Conservation (phyloP, 2,113 vertebrate genomes). For the Gallinago jamesoni region DNA sequence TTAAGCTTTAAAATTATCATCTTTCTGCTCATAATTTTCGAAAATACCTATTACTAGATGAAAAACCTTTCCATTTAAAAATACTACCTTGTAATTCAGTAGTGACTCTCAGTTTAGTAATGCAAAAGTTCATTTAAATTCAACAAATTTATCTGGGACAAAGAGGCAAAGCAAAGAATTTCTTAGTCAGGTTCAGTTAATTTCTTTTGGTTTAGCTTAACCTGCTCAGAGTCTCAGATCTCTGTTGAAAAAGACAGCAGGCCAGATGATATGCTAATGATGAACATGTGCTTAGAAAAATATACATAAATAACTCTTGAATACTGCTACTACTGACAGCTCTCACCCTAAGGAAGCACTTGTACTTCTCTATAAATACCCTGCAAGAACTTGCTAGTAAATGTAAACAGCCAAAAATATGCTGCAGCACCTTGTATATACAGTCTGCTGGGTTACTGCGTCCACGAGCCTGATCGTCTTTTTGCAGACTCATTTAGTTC, state of each 20-base stretch:
- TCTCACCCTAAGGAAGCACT: background rate
- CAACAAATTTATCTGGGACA: background rate
- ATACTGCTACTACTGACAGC: background rate
- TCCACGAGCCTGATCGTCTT: background rate
- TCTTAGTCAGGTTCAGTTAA: background rate
- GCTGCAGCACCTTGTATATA: background rate
- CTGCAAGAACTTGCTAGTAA: background rate
- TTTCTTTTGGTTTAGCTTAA: background rate
- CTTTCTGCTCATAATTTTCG: background rate
- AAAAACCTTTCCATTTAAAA: background rate
- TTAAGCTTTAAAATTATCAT: background rate
- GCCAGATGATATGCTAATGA: background rate
- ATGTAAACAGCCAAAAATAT: background rate
- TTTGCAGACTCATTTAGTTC: background rate
- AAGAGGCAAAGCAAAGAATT: background rate
- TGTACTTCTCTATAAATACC: background rate
- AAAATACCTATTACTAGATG: background rate
- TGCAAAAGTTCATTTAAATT: background rate
- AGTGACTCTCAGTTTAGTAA: background rate
- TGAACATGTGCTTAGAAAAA: background rate
- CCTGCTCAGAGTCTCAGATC: background rate
- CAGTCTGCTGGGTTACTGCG: background rate
- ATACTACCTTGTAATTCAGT: background rate
- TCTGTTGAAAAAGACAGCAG: background rate
- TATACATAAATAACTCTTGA: background rate